These are phyloP conservation scores for Burhinus oedicnemus DNA, from an alignment of 2,113 vertebrate species.

Conservation along the genomic window DNA sequence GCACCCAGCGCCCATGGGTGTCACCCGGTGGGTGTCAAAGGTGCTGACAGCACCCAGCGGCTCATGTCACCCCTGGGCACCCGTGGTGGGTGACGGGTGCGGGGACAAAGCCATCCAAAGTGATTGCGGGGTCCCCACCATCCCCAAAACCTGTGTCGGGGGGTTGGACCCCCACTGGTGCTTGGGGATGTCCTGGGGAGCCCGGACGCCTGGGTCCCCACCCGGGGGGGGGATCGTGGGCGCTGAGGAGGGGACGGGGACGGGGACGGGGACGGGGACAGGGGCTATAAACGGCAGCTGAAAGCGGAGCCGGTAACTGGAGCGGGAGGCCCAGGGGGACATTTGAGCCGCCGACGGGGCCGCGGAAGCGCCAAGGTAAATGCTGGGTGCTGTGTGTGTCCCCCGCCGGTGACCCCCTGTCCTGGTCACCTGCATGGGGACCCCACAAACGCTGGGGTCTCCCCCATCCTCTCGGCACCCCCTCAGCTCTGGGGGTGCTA, in stretches of 20 bases:
- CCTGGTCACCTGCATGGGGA: background rate
- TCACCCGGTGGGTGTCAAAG: fast-evolving
- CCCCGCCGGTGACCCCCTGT: fast-evolving
- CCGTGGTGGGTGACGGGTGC: fast-evolving
- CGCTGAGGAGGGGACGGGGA: background rate
- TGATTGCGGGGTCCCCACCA: background rate
- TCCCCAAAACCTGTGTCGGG: background rate
- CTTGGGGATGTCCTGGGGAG: background rate
- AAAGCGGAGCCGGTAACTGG: slow-evolving; percentile 56
- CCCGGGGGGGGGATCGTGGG: background rate
- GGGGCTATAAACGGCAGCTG: slow-evolving; percentile 62
- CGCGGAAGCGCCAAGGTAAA: slow-evolving; percentile 4
- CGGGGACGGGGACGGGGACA: background rate
- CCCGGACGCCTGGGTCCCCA: background rate
- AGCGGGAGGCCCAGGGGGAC: slow-evolving; percentile 40
- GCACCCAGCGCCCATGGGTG: background rate
- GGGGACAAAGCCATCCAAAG: background rate
- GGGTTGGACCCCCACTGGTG: fast-evolving
- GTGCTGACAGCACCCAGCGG: background rate
- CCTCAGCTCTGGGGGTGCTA: background rate
- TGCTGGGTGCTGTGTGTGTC: background rate
- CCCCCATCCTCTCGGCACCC: background rate
- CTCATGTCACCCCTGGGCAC: background rate
- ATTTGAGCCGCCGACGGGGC: slow-evolving; percentile 16
- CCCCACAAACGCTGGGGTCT: fast-evolving